These are phyloP conservation scores for Pseudomugil gertrudae DNA, from an alignment of 2,797 vertebrate species.

Conservation along the genomic window DNA sequence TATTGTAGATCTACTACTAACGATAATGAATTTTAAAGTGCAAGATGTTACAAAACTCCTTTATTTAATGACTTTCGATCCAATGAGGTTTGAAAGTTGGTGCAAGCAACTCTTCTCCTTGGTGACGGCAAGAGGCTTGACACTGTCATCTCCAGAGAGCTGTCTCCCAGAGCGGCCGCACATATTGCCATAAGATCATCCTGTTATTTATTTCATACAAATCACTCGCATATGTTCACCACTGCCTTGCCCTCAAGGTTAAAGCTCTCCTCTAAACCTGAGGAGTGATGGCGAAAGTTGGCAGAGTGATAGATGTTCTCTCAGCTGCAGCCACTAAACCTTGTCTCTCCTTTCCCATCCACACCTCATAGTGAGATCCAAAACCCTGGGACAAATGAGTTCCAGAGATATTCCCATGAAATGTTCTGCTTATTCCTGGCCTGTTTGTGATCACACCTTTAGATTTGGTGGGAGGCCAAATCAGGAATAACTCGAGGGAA, in stretches of 20 bases:
- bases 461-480: constrained; percentile 68
- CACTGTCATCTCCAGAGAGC: constrained; percentile 49
- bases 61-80: constrained; percentile 6
- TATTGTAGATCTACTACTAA: constrained; percentile 8
- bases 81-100: constrained; percentile 33
- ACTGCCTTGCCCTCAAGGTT: constrained; percentile 68
- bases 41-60: constrained; percentile 1
- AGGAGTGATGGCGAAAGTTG: constrained; percentile 49
- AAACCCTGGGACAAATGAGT: constrained; percentile 63
- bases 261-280: constrained; percentile 51
- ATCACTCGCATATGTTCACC: constrained; percentile 78
- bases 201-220: constrained; percentile 78
- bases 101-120: constrained; percentile 33
- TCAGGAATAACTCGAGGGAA: constrained; percentile 63
- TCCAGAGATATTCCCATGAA: constrained; percentile 63
- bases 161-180: constrained; percentile 65
- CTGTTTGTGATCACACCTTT: constrained; percentile 69
- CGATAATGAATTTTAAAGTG: constrained; percentile 2
- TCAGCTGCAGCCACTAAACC: constrained; percentile 54
- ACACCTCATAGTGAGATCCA: constrained; percentile 60
- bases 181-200: constrained; percentile 71
- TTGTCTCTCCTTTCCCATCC: constrained; percentile 60
- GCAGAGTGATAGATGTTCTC: constrained; percentile 62
- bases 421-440: constrained; percentile 24
- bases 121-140: constrained; percentile 50